Evolutionary conservation across 2,888 invertebrate species (phyloP), one percentile per base, ranked within the genome.

Genomic region (Phymatocera aterrima): DNA sequence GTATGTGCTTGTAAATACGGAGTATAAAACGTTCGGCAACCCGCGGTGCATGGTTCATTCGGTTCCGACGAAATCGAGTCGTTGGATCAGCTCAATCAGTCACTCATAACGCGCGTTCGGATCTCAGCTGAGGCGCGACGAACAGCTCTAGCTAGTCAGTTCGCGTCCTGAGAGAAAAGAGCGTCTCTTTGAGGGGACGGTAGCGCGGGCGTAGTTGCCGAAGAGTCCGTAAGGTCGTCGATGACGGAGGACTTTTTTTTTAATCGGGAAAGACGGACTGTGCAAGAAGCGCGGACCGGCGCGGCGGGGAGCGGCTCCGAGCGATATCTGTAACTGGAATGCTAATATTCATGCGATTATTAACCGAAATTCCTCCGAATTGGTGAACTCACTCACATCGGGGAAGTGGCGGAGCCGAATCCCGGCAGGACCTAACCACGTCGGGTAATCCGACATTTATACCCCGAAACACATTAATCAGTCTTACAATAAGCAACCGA

Each of bases 401-500:
- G n/a, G n/a, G n/a, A n/a, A n/a, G n/a, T n/a, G n/a, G n/a, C 28
- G 28, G 8, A 18, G 34, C 18, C 5, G 31, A 61, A 10, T 61
- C 15, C 3, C 3, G 40, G 12, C 6, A 18, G 64, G 15, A 24
- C 3, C 46, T 28, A 70, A 46, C 70, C 48, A 34, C 24, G 48
- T 48, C 70, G 70, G 24, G 46, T 70, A 70, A 70, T 34, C 70
- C 31, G 15, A 46, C 40, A 40, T 24, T 65, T 72, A n/a, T n/a
- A 72, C 75, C 57, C 40, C 60, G 57, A 43, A 54, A 75, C 43
- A 24, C 80, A 80, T 80, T 80, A 80, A 80, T 80, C 80, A 80
- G 80, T 46, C 72, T 80, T 80, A 79, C 77, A 80, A 80, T n/a
- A n/a, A n/a, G n/a, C n/a, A 79, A 77, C 79, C 81, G 75, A 75